Evolutionary conservation across 2,888 invertebrate species (phyloP).

Genomic region (Drosophila imparisetae): DNA sequence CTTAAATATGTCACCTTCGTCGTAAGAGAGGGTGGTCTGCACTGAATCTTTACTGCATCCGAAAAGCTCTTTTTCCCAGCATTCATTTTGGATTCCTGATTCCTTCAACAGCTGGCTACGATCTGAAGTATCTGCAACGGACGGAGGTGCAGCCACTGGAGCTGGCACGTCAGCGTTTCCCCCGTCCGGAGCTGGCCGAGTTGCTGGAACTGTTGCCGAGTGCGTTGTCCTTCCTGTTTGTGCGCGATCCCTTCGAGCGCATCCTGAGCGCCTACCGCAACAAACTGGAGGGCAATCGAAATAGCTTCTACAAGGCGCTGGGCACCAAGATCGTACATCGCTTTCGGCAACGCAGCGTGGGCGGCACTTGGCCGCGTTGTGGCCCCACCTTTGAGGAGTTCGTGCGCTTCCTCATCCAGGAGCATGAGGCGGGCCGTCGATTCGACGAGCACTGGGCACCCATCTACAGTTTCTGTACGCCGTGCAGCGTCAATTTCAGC

Average conservation of each 20-base stretch:
- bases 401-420: constrained; percentile 88
- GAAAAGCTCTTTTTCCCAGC: neutral
- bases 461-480: constrained; percentile 88
- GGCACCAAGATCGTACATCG: constrained; percentile 88
- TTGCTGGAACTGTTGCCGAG: constrained; percentile 87
- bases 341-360: constrained; percentile 82
- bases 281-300: constrained; percentile 89
- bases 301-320: constrained; percentile 89
- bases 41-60: neutral
- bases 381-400: constrained; percentile 90
- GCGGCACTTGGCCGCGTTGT: constrained; percentile 70
- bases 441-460: constrained; percentile 89
- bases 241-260: constrained; percentile 90
- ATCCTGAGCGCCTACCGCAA: constrained; percentile 90
- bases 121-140: constrained; percentile 86
- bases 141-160: constrained; percentile 88
- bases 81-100: neutral
- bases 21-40: neutral
- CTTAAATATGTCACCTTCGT: neutral
- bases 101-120: constrained; percentile 86
- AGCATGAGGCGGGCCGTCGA: constrained; percentile 85
- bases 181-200: constrained; percentile 88
- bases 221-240: constrained; percentile 89
- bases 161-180: constrained; percentile 89
- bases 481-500: constrained; percentile 88